phyloP scores from a whole-genome alignment of 2,113 vertebrate genomes.

The Sebastes fasciatus region DNA sequence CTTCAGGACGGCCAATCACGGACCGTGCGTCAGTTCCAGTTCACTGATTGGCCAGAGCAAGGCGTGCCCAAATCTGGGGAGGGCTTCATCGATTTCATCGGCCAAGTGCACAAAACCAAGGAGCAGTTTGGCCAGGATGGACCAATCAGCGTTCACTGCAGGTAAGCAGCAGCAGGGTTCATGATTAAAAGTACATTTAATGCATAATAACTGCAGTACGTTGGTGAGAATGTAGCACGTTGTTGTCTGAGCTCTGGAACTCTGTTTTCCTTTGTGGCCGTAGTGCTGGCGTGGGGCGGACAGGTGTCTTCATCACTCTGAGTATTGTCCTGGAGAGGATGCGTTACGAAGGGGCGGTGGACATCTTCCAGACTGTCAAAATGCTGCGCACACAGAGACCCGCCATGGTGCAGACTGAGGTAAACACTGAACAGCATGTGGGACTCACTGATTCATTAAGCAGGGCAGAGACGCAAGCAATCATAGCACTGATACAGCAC shows the following conservation, averaged over 20 bases:
- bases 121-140: conserved; percentile 99
- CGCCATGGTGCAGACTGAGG: conserved; percentile 99
- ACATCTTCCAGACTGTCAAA: conserved; percentile 99
- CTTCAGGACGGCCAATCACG: conserved; percentile 95
- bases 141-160: conserved; percentile 98
- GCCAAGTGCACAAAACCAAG: conserved; percentile 99
- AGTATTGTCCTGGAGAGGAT: conserved; percentile 98
- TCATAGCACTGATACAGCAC: neutral
- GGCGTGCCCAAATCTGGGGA: conserved; percentile 98
- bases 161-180: conserved; percentile 77
- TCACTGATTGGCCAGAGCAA: conserved; percentile 98
- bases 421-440: conserved; percentile 63
- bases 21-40: conserved; percentile 98
- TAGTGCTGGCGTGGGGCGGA: conserved; percentile 96
- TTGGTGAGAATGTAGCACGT: neutral
- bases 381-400: conserved; percentile 98
- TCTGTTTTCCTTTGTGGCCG: conserved; percentile 11
- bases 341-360: conserved; percentile 99
- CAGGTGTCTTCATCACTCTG: conserved; percentile 96
- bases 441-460: conserved; percentile 1
- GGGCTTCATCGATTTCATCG: conserved; percentile 98
- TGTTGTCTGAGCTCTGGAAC: neutral
- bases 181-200: neutral
- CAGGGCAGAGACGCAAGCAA: neutral
- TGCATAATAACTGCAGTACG: neutral